Base-by-base conservation (phyloP, 2,888 invertebrate species). In the Rotaria magnacalcarata region DNA sequence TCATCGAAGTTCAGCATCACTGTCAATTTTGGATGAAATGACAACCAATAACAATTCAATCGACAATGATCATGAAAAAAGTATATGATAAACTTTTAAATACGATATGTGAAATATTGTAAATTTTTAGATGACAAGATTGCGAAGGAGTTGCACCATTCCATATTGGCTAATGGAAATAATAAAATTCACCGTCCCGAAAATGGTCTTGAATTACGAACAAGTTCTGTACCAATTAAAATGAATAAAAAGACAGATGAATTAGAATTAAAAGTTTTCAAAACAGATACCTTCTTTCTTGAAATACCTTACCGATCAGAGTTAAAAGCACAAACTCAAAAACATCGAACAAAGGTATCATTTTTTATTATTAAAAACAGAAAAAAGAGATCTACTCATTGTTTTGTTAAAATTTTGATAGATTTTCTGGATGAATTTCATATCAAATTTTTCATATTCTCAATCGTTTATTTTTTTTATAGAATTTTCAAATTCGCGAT, bases 401-500 rank as follows among this genome's bases (percentile, higher is more conserved):
- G 34, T 34, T 34, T 34, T 34, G 34, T 34, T 34, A 34, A 34
- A 34, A 34, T 34, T 34, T 34, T 34, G 34, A 34, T 34, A 34
- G 2, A 34, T 34, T 34, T 34, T 34, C 34, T 34, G 2, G 34
- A 34, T 34, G 34, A 34, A 34, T 34, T 34, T 34, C 34, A 34
- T 34, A 34, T 34, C 34, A 34, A 34, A 34, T 5, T 52, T 11
- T 16, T 50, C 2, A 11, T 52, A 16, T 52, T 52, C 8, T 52
- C 19, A 54, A 54, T 54, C 2, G 1, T 5, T 34, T 27, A 10
- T 34, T 34, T 5, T 80, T 11, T 0, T 80, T 80, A 47, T 80
- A 80, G 80, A 47, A 24, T 47, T 80, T 80, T 10, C 80, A 47
- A 80, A 19, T 80, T n/a, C 80, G 80, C 47, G 80, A 80, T 47